A percentile compares a stretch with the other conserved stretches of the same genome.
Evolutionary conservation across 1,140 invertebrate genomes (phyloP).

Genomic region (Papilio polytes): DNA sequence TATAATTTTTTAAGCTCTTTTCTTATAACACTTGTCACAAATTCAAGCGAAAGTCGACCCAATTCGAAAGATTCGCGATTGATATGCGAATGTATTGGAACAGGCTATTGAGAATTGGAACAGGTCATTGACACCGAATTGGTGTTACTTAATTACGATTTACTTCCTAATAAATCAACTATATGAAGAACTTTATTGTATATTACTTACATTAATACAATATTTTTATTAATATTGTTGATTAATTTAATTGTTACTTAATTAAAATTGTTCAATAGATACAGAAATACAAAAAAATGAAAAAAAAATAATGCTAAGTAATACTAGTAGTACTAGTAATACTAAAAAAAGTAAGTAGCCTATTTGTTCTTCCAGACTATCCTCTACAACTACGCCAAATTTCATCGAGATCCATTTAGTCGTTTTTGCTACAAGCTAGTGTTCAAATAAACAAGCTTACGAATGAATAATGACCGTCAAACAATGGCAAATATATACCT

Average conservation of each 20-base stretch:
- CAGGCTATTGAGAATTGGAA: neutral
- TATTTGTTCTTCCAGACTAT: too few species aligned
- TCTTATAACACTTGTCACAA: neutral
- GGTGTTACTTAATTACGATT: neutral
- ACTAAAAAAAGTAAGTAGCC: too few species aligned
- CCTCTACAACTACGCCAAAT: too few species aligned
- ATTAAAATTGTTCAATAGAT: too few species aligned
- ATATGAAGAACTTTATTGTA: neutral
- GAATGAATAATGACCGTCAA: neutral
- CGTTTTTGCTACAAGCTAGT: too few species aligned
- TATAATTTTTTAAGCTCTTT: neutral
- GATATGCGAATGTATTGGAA: neutral
- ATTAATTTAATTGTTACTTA: neutral
- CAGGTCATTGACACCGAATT: neutral
- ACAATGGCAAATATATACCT: constrained; percentile 30
- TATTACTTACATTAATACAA: neutral
- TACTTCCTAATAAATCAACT: neutral
- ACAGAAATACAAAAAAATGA: too few species aligned
- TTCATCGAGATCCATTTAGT: too few species aligned
- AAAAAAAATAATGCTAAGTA: too few species aligned
- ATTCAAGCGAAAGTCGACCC: neutral
- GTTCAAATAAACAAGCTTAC: neutral
- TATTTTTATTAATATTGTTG: neutral
- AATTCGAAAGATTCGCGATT: neutral
- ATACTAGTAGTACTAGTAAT: too few species aligned